These are phyloP conservation scores for Junonia oenone DNA, from an alignment of 2,888 invertebrate genomes.

Conservation along the genomic window DNA sequence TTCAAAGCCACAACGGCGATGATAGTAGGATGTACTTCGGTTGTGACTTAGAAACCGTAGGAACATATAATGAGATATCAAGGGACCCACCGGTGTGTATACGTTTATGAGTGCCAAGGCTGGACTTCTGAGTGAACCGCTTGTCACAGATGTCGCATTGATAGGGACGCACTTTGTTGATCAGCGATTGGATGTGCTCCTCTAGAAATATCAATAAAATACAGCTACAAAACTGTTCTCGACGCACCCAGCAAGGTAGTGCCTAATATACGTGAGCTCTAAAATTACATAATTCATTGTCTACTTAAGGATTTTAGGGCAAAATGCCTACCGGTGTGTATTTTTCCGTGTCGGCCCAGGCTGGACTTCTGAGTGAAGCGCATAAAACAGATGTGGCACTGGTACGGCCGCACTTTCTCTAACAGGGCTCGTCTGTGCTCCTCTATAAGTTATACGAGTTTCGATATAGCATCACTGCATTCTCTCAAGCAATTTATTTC, in stretches of 20 bases:
- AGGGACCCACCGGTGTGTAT: constrained; percentile 85
- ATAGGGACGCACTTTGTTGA: constrained; percentile 81
- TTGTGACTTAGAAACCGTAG: constrained; percentile 73
- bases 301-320: constrained; percentile 78
- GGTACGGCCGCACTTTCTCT: constrained; percentile 83
- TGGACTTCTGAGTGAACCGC: constrained; percentile 90
- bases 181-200: constrained; percentile 81
- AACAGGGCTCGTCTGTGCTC: constrained; percentile 81
- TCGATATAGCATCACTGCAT: constrained; percentile 72
- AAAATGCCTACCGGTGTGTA: constrained; percentile 83
- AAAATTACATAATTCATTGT: constrained; percentile 62
- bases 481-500: constrained; percentile 53
- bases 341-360: constrained; percentile 85
- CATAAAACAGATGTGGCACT: constrained; percentile 86
- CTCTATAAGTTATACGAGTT: constrained; percentile 78
- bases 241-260: constrained; percentile 51
- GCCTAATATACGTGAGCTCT: constrained; percentile 68
- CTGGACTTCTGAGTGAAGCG: constrained; percentile 87
- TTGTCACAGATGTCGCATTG: constrained; percentile 89
- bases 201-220: constrained; percentile 80
- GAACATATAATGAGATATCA: constrained; percentile 67
- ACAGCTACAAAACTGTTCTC: constrained; percentile 67
- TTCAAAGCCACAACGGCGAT: constrained; percentile 67
- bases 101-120: constrained; percentile 89
- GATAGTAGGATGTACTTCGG: constrained; percentile 36